phyloP scores from a whole-genome alignment of 2,797 vertebrate genomes.

The Scolopax bukidnonensis region DNA sequence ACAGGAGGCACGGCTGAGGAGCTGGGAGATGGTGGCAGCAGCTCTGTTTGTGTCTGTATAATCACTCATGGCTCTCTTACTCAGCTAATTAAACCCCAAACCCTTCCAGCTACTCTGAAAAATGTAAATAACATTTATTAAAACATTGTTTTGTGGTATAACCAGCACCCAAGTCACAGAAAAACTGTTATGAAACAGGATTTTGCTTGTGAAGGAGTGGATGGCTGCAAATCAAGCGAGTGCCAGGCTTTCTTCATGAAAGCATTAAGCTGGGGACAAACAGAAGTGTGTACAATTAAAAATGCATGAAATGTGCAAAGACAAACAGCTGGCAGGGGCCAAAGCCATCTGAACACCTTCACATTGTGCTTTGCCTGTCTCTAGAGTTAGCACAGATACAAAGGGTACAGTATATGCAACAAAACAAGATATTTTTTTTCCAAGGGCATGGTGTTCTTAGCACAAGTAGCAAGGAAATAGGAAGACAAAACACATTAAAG shows the following conservation, averaged over 20 bases:
- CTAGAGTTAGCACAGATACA: background rate
- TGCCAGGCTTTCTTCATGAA: slow-evolving; percentile 10
- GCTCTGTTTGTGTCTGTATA: slow-evolving; percentile 7
- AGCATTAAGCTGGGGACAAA: background rate
- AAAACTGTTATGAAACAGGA: slow-evolving; percentile 14
- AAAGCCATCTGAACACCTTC: slow-evolving; percentile 21
- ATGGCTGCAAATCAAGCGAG: slow-evolving; percentile 2
- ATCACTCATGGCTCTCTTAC: slow-evolving; percentile 13
- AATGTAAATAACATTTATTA: slow-evolving; percentile 55
- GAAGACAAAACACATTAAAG: slow-evolving; percentile 28
- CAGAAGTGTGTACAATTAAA: slow-evolving; percentile 18
- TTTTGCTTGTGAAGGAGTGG: background rate
- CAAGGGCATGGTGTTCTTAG: slow-evolving; percentile 19
- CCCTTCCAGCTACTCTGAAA: slow-evolving; percentile 40
- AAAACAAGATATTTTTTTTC: background rate
- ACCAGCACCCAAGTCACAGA: slow-evolving; percentile 8
- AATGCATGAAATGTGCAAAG: slow-evolving; percentile 22
- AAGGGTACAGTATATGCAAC: background rate
- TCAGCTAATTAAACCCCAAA: slow-evolving; percentile 60
- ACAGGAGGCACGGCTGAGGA: background rate
- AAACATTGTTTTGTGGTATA: slow-evolving; percentile 38
- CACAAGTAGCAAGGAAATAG: background rate
- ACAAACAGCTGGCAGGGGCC: slow-evolving; percentile 10
- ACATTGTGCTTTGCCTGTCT: background rate
- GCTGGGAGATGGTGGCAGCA: background rate